phyloP scores from a whole-genome alignment of 2,888 invertebrate species.

The Odontothrips loti region DNA sequence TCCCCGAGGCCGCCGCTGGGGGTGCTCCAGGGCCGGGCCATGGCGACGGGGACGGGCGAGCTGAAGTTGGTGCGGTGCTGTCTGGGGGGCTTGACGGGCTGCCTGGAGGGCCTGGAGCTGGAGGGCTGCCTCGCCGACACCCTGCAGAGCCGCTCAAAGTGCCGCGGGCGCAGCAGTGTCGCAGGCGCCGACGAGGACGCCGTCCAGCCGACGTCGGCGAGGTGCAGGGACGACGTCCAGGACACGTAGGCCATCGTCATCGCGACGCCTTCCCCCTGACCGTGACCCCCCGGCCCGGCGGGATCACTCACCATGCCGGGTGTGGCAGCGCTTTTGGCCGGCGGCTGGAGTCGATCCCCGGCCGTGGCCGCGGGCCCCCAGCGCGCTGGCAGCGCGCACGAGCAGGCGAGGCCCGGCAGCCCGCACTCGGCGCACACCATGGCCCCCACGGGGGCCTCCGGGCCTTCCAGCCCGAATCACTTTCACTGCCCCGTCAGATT shows the following conservation, averaged over 20 bases:
- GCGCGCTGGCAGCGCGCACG: background rate
- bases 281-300: background rate
- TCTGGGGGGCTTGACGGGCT: background rate
- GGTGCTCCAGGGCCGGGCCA: background rate
- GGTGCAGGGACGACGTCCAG: background rate
- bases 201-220: background rate
- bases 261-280: background rate
- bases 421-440: conserved; percentile 1
- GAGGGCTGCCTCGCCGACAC: background rate
- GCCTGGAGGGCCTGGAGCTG: background rate
- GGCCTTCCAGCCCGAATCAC: background rate
- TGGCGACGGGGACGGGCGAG: background rate
- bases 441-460: background rate
- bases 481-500: background rate
- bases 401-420: background rate
- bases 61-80: background rate
- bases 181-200: background rate
- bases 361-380: background rate
- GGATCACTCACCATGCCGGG: too few species aligned
- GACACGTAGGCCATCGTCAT: background rate
- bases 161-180: background rate
- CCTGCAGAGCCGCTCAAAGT: conserved; percentile 3
- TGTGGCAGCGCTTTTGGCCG: background rate
- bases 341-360: background rate
- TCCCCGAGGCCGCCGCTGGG: background rate